Conservation (phyloP, 2,888 invertebrate species). For the Didymodactylos carnosus region DNA sequence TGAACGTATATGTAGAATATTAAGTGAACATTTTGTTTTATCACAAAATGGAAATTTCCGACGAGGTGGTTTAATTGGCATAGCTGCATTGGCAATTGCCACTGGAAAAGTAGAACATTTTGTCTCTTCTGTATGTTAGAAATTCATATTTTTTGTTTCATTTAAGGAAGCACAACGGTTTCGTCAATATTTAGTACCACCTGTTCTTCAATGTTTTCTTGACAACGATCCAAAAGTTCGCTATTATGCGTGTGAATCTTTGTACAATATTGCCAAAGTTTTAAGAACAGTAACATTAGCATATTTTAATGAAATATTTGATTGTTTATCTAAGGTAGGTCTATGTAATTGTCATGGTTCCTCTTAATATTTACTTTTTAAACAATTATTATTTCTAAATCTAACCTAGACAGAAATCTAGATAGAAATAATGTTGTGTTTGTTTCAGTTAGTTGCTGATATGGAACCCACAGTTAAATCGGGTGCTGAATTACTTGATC, state of each 20-base stretch:
- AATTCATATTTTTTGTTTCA: slow-evolving; percentile 1
- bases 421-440: no score
- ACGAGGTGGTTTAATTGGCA: slow-evolving; percentile 86
- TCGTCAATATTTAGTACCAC: slow-evolving; percentile 60
- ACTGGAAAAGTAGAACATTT: slow-evolving; percentile 82
- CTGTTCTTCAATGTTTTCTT: slow-evolving; percentile 72
- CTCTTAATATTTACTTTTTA: no score
- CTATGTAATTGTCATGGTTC: no score
- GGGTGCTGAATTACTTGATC: slow-evolving; percentile 56
- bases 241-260: slow-evolving; percentile 52
- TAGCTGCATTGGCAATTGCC: slow-evolving; percentile 89
- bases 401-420: no score
- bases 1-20: slow-evolving; percentile 58
- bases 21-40: slow-evolving; percentile 73
- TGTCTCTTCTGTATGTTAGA: neutral
- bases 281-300: slow-evolving; percentile 66
- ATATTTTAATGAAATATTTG: slow-evolving; percentile 75
- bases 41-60: slow-evolving; percentile 77
- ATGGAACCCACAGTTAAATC: slow-evolving; percentile 83
- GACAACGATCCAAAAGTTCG: slow-evolving; percentile 72
- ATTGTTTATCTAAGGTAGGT: slow-evolving; percentile 58
- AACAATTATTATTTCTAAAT: no score
- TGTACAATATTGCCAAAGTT: slow-evolving; percentile 92
- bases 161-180: slow-evolving; percentile 54
- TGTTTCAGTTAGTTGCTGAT: slow-evolving; percentile 64